Conservation (phyloP, 2,113 vertebrate genomes). For the Scomber japonicus region DNA sequence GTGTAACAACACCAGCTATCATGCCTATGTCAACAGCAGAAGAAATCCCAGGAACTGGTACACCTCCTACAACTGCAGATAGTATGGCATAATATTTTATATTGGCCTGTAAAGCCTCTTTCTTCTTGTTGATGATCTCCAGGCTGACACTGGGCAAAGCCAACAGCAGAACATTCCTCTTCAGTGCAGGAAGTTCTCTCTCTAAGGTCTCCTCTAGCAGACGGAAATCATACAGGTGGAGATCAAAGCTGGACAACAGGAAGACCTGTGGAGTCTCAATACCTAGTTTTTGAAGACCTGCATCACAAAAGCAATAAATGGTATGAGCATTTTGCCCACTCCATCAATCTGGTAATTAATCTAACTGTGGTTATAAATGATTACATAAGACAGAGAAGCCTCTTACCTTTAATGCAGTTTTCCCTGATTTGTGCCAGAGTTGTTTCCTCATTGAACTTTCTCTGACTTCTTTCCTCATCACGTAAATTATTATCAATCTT, state of each 20-base stretch:
- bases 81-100: rapidly evolving
- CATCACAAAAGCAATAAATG: background rate
- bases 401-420: conserved; percentile 14
- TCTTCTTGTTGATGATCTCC: conserved; percentile 34
- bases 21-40: rapidly evolving
- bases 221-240: conserved; percentile 22
- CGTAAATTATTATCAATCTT: conserved; percentile 25
- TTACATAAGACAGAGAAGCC: background rate
- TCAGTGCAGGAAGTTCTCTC: conserved; percentile 43
- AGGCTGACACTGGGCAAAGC: conserved; percentile 3
- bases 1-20: rapidly evolving
- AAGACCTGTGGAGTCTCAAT: conserved; percentile 21
- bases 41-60: conserved; percentile 11
- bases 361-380: too few relatives aligned
- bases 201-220: conserved; percentile 5
- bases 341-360: too few relatives aligned
- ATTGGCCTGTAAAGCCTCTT: background rate
- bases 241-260: conserved; percentile 25
- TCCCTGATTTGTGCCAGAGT: background rate
- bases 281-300: conserved; percentile 15
- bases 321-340: too few relatives aligned
- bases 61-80: background rate
- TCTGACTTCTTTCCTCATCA: background rate
- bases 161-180: background rate
- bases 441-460: background rate